These are phyloP conservation scores for Holcopasites calliopsidis DNA, from an alignment of 1,140 invertebrate genomes.

Conservation along the genomic window DNA sequence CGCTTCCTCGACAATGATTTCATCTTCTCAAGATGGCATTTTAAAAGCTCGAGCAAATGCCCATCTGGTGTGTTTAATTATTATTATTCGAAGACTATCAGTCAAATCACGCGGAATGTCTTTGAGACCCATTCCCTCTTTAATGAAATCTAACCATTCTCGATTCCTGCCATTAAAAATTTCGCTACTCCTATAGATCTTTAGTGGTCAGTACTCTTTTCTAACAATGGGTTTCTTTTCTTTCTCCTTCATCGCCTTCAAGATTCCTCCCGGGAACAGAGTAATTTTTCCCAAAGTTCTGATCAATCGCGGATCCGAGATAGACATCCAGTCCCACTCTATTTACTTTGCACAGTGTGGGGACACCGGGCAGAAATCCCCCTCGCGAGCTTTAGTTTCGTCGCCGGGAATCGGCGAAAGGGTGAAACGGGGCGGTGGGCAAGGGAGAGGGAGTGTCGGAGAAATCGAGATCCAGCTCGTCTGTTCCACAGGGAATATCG, in stretches of 20 bases:
- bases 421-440: slow-evolving; percentile 1
- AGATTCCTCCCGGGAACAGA: background rate
- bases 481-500: slow-evolving; percentile 60
- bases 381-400: slow-evolving; percentile 61
- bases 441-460: background rate
- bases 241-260: background rate
- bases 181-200: too few relatives aligned
- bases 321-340: background rate
- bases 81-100: too few relatives aligned
- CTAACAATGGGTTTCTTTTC: background rate
- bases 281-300: slow-evolving; percentile 29
- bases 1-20: background rate
- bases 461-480: background rate
- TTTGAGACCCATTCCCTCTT: too few relatives aligned
- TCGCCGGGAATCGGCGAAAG: slow-evolving; percentile 42
- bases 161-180: too few relatives aligned
- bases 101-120: too few relatives aligned
- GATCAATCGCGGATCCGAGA: slow-evolving; percentile 40
- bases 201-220: too few relatives aligned
- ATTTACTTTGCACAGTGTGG: slow-evolving; percentile 17
- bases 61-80: too few relatives aligned
- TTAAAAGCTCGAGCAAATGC: too few relatives aligned
- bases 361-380: slow-evolving; percentile 38
- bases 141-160: too few relatives aligned
- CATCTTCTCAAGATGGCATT: background rate